phyloP scores from a whole-genome alignment of 30 jellyfish, hydroid and myxozoan genomes.

The Rhopilema esculentum region DNA sequence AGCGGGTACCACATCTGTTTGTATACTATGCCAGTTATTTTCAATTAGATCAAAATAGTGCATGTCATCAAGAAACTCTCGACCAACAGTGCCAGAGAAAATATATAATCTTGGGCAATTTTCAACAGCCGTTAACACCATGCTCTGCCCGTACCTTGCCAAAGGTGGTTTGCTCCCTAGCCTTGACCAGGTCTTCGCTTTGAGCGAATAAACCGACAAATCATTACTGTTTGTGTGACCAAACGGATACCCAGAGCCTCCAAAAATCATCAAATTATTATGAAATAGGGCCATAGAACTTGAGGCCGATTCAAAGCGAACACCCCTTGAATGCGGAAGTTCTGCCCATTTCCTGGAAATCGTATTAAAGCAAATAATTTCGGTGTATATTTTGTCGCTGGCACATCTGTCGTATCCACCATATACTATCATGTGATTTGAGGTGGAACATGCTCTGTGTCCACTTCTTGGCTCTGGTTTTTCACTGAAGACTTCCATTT shows the following conservation, averaged over 20 bases:
- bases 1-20: slow-evolving; percentile 35
- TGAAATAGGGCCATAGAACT: slow-evolving; percentile 62
- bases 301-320: slow-evolving; percentile 69
- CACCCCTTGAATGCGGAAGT: slow-evolving; percentile 58
- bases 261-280: slow-evolving; percentile 65
- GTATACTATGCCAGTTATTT: slow-evolving; percentile 50
- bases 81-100: slow-evolving; percentile 84
- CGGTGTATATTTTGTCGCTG: slow-evolving; percentile 51
- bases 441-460: slow-evolving; percentile 81
- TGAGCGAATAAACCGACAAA: slow-evolving; percentile 52
- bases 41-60: slow-evolving; percentile 52
- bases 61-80: slow-evolving; percentile 65
- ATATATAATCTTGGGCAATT: slow-evolving; percentile 31
- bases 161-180: slow-evolving; percentile 47
- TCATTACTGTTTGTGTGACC: slow-evolving; percentile 62
- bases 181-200: slow-evolving; percentile 53
- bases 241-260: slow-evolving; percentile 91
- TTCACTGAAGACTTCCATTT: not conserved
- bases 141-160: slow-evolving; percentile 83
- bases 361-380: slow-evolving; percentile 66
- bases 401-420: slow-evolving; percentile 78
- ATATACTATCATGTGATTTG: slow-evolving; percentile 55
- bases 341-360: slow-evolving; percentile 76
- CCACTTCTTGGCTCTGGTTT: slow-evolving; percentile 93
- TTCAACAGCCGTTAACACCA: slow-evolving; percentile 46